Conservation (phyloP, 2,797 vertebrate genomes). For the Centropyge bicolor region DNA sequence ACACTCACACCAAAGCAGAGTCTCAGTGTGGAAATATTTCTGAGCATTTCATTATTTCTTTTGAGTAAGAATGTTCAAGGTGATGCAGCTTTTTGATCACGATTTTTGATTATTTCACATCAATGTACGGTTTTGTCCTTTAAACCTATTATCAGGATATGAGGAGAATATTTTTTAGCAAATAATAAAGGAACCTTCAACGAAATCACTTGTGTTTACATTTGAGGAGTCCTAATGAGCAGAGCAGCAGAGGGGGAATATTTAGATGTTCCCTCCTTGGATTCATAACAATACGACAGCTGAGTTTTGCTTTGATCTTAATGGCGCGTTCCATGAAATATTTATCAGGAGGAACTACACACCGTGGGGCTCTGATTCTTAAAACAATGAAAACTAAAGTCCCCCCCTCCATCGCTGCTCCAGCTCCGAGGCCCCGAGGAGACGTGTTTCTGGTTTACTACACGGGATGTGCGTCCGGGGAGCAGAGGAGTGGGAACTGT, state of each 20-base stretch:
- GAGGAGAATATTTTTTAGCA: constrained; percentile 6
- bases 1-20: not conserved
- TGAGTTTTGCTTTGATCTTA: constrained; percentile 69
- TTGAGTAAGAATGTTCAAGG: not conserved
- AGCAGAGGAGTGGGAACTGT: constrained; percentile 47
- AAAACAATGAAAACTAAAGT: constrained; percentile 65
- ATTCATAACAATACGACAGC: constrained; percentile 58
- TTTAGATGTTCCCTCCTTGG: constrained; percentile 54
- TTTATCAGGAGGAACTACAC: constrained; percentile 72
- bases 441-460: constrained; percentile 44
- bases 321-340: constrained; percentile 66
- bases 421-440: constrained; percentile 42
- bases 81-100: not conserved
- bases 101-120: not conserved
- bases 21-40: not conserved
- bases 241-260: constrained; percentile 34
- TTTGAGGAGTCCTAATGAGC: constrained; percentile 42
- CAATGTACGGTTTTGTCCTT: no score
- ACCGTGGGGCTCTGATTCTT: constrained; percentile 52
- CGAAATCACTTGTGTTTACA: constrained; percentile 50
- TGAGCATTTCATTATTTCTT: not conserved
- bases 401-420: constrained; percentile 9
- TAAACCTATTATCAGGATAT: not conserved
- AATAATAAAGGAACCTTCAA: constrained; percentile 18
- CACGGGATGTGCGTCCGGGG: constrained; percentile 45